Percentiles rank a stretch among this genome's conserved stretches.
Evolutionary conservation across 2,888 invertebrate species (phyloP).

Genomic region (Dicycla oo): DNA sequence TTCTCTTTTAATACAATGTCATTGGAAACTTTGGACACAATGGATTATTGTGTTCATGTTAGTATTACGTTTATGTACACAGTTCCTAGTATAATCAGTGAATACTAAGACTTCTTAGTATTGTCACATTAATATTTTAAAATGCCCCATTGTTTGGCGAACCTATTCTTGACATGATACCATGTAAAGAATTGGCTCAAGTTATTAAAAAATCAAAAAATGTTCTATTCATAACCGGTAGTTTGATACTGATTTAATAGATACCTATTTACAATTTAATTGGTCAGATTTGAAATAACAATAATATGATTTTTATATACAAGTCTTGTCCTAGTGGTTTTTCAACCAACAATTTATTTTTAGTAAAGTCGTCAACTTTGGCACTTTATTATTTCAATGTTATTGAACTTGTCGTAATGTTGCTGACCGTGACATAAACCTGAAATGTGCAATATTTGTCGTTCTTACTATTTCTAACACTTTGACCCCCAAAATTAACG

Average conservation of each 20-base stretch:
- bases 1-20: background rate
- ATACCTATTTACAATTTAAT: too few species aligned
- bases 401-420: conserved; percentile 34
- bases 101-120: background rate
- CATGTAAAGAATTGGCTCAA: background rate
- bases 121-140: background rate
- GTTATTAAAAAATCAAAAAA: background rate
- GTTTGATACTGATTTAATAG: background rate
- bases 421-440: conserved; percentile 38
- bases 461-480: conserved; percentile 8
- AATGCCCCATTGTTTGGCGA: conserved; percentile 11
- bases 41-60: conserved; percentile 17
- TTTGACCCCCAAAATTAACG: conserved; percentile 18
- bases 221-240: background rate
- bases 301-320: background rate
- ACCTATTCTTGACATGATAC: background rate
- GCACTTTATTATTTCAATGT: conserved; percentile 19
- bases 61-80: background rate
- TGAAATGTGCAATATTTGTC: conserved; percentile 43
- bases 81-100: background rate
- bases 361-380: conserved; percentile 6
- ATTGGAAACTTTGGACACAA: conserved; percentile 30
- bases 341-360: background rate
- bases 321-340: background rate
- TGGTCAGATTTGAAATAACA: background rate